Evolutionary conservation across 2,888 invertebrate species (phyloP), one percentile per base, ranked within the genome.

Genomic region (Sisyra nigra): DNA sequence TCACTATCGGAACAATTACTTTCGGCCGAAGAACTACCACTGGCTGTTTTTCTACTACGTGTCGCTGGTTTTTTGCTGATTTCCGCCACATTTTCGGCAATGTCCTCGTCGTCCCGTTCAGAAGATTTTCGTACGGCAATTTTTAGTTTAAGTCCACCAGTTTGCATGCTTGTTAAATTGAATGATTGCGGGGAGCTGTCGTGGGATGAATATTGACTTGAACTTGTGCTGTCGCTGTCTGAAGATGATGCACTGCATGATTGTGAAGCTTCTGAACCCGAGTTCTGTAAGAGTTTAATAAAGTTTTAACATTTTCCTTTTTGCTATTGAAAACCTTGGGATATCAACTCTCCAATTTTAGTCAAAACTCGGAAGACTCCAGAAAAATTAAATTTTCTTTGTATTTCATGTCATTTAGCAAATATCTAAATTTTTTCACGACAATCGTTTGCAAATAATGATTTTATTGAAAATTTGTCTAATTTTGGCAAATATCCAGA

Each of bases 161-260:
- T 73, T 57, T 72, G 62, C 3, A 62, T 68, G 46, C 69, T 72
- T 34, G 73, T 74, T 24, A 74, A 74, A 8, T 74, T 74, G 57
- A 75, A 75, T 53, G 73, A 73, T 39, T 50, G 49, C 7, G 62
- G 61, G 32, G 60, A 58, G n/a, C 59, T 57, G 42, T 59, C 58
- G 13, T 61, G 57, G 13, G 62, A 58, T 5, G 63, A 60, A 41
- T 55, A 61, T 44, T 56, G 55, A 47, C 62, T 63, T 29, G 62
- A 59, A 37, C 58, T 57, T 10, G 63, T 62, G 44, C 57, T 61
- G 48, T 62, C 60, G 3, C 62, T 60, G 51, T 61, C 61, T 10
- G 62, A 61, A 6, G 63, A 61, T 17, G 61, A 60, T 47, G 60
- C 60, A 47, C 60, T 62, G 48, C 61, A 59, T 3, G 62, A 61